These are phyloP conservation scores for Eulimnadia texana DNA, from an alignment of 1,140 invertebrate species.

Conservation along the genomic window DNA sequence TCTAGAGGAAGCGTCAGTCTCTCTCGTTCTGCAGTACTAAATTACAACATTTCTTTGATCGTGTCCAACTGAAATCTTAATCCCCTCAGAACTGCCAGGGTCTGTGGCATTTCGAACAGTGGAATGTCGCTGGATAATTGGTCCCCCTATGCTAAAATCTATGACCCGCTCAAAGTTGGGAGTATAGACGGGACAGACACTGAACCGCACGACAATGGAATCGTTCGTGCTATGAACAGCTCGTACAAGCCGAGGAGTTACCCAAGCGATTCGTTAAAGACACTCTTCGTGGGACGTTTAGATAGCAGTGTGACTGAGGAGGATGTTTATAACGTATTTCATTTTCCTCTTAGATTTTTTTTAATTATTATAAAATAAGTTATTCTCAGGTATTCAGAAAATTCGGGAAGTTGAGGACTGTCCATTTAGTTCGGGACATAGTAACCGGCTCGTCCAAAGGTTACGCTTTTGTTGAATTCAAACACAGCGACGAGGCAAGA, in stretches of 20 bases:
- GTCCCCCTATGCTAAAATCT: slow-evolving; percentile 38
- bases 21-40: no score
- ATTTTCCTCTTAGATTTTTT: slow-evolving; percentile 3
- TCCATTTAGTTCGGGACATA: slow-evolving; percentile 56
- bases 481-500: slow-evolving; percentile 40
- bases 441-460: slow-evolving; percentile 66
- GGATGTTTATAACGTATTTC: slow-evolving; percentile 27
- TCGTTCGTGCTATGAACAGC: slow-evolving; percentile 52
- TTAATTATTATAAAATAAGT: neutral
- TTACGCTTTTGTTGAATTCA: slow-evolving; percentile 76
- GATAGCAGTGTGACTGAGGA: slow-evolving; percentile 48
- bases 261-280: slow-evolving; percentile 40
- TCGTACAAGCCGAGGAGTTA: slow-evolving; percentile 49
- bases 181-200: slow-evolving; percentile 74
- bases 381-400: slow-evolving; percentile 42
- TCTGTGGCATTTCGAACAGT: no score
- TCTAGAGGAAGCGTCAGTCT: no score
- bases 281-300: slow-evolving; percentile 63
- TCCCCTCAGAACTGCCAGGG: no score
- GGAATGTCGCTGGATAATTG: no score
- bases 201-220: slow-evolving; percentile 62
- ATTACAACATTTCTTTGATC: no score
- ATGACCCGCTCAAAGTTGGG: slow-evolving; percentile 53
- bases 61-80: no score
- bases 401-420: slow-evolving; percentile 48